Evolutionary conservation across 2,113 vertebrate species (phyloP).

Genomic region (Sceloporus undulatus): DNA sequence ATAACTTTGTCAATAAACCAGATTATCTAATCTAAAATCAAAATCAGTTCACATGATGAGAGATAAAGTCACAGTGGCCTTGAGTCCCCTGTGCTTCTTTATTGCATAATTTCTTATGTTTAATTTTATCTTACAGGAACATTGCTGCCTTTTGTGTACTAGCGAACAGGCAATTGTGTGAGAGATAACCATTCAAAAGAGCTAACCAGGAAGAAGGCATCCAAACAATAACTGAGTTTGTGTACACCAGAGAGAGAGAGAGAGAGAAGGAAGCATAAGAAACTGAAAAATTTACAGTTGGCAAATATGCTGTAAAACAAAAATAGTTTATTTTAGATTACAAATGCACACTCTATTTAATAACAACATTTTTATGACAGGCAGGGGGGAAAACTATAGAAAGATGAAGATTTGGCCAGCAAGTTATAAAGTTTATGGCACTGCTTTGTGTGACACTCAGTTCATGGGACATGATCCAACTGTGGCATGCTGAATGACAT

Average conservation of each 20-base stretch:
- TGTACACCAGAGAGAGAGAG: too few relatives aligned
- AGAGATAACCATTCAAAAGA: slow-evolving; percentile 70
- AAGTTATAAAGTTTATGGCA: slow-evolving; percentile 20
- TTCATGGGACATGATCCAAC: neutral
- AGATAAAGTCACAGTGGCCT: neutral
- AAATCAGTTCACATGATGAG: neutral
- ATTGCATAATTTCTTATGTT: slow-evolving; percentile 34
- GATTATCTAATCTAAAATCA: neutral
- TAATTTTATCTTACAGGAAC: slow-evolving; percentile 46
- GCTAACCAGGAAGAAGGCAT: slow-evolving; percentile 46
- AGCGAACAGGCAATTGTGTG: slow-evolving; percentile 52
- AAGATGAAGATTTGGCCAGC: neutral
- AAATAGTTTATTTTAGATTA: neutral
- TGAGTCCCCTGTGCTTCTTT: neutral
- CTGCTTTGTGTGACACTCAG: neutral
- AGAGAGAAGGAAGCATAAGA: neutral
- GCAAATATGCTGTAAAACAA: neutral
- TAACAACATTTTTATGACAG: too few relatives aligned
- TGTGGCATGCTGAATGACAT: neutral
- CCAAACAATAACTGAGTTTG: neutral
- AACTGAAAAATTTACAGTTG: neutral
- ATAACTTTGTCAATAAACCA: neutral
- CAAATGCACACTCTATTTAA: too few relatives aligned
- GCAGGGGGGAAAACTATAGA: neutral
- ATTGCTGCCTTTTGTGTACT: slow-evolving; percentile 48